phyloP scores from a whole-genome alignment of 2,113 vertebrate species.

The Pyrgilauda ruficollis region DNA sequence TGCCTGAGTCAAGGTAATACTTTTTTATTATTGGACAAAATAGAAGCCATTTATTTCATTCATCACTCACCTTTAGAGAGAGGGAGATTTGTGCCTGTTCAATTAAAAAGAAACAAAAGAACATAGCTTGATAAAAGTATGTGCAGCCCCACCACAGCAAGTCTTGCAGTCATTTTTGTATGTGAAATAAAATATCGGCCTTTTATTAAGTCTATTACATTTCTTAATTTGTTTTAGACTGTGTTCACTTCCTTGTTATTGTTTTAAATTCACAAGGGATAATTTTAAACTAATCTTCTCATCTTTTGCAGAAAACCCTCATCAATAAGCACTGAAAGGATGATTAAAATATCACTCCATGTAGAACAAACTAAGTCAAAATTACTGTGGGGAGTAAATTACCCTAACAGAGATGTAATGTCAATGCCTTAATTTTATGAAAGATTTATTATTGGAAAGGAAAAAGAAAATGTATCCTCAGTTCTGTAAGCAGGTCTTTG shows the following conservation, averaged over 20 bases:
- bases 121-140: neutral
- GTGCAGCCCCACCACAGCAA: neutral
- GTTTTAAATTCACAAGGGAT: conserved; percentile 74
- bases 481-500: conserved; percentile 13
- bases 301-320: conserved; percentile 71
- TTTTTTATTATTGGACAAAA: neutral
- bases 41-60: neutral
- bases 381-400: conserved; percentile 74
- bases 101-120: neutral
- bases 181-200: conserved; percentile 3
- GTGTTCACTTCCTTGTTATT: conserved; percentile 65
- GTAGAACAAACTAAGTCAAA: conserved; percentile 76
- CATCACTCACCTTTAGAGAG: neutral
- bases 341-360: conserved; percentile 77
- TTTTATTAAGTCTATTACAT: conserved; percentile 63
- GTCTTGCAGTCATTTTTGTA: neutral
- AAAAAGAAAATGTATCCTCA: neutral
- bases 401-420: conserved; percentile 71
- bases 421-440: conserved; percentile 66
- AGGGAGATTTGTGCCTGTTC: neutral
- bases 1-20: neutral
- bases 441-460: conserved; percentile 59
- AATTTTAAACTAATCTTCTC: conserved; percentile 78
- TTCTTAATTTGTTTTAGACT: conserved; percentile 69
- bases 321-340: conserved; percentile 77